Percentiles rank a stretch among this genome's conserved stretches.
Conservation (phyloP, 2,113 vertebrate genomes). For the Dasyurus viverrinus region DNA sequence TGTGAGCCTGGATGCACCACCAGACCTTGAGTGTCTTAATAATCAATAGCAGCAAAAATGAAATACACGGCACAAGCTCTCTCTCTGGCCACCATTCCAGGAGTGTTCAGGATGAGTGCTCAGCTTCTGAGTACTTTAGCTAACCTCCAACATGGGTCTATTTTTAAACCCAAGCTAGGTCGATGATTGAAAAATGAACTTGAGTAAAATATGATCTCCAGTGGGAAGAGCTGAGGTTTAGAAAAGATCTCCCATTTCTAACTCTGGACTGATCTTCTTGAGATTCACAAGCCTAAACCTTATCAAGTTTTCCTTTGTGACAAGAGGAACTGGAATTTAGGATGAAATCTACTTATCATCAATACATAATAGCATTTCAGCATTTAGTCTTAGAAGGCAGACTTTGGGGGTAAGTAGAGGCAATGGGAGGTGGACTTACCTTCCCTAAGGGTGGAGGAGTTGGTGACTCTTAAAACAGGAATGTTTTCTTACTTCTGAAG, state of each 20-base stretch:
- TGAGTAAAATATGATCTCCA: constrained; percentile 13
- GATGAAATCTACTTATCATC: constrained; percentile 15
- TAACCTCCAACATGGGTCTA: background rate
- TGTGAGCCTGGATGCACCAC: constrained; percentile 7
- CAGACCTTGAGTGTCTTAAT: background rate
- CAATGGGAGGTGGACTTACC: too few species aligned
- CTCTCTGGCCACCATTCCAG: background rate
- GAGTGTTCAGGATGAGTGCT: background rate
- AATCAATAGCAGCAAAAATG: constrained; percentile 33
- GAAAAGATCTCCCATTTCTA: constrained; percentile 20
- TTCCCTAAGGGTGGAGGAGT: constrained; percentile 21
- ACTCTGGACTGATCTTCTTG: background rate
- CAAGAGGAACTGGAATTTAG: background rate
- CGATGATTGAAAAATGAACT: background rate
- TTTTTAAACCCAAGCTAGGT: constrained; percentile 4
- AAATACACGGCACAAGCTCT: background rate
- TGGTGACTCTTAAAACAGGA: background rate
- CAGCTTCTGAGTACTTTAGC: background rate
- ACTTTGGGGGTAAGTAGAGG: background rate
- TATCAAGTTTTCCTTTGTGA: constrained; percentile 28
- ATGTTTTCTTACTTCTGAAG: constrained; percentile 5
- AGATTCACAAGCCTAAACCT: background rate
- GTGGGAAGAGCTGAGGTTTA: background rate
- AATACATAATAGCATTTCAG: background rate
- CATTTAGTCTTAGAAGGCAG: background rate